A percentile compares a stretch with the other conserved stretches of the same genome.
Conservation (phyloP, 2,888 invertebrate species). For the Drosophila meridiana region DNA sequence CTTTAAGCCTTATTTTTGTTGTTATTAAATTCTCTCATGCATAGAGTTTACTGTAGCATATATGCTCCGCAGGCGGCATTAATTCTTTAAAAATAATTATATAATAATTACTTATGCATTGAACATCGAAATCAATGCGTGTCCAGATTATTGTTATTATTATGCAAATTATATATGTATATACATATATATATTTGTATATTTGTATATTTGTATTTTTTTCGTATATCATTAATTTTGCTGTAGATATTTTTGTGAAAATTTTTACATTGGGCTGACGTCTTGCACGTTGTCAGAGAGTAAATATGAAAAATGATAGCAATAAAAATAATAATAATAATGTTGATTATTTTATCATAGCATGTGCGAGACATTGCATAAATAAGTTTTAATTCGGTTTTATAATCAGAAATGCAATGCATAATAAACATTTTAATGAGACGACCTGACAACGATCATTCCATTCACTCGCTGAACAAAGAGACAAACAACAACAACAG, state of each 20-base stretch:
- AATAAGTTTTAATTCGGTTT: slow-evolving; percentile 76
- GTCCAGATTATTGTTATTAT: slow-evolving; percentile 60
- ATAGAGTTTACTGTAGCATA: neutral
- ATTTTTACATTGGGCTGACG: slow-evolving; percentile 55
- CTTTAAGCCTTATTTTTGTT: neutral
- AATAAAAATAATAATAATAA: slow-evolving; percentile 53
- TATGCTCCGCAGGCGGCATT: slow-evolving; percentile 4
- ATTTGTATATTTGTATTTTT: neutral
- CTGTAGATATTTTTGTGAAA: slow-evolving; percentile 42
- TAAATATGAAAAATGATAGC: slow-evolving; percentile 69
- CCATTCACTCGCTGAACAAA: slow-evolving; percentile 9
- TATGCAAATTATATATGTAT: slow-evolving; percentile 17
- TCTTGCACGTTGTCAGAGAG: slow-evolving; percentile 44
- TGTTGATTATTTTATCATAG: slow-evolving; percentile 56
- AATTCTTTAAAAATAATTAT: slow-evolving; percentile 57
- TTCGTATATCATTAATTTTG: slow-evolving; percentile 45
- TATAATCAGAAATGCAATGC: slow-evolving; percentile 74
- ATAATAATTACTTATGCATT: slow-evolving; percentile 69
- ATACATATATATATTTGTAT: slow-evolving; percentile 1
- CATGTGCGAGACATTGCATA: slow-evolving; percentile 57
- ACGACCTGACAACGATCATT: slow-evolving; percentile 61
- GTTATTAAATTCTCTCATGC: neutral
- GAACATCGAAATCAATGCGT: slow-evolving; percentile 62
- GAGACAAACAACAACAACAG: slow-evolving; percentile 17
- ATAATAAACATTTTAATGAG: slow-evolving; percentile 77